phyloP scores from a whole-genome alignment of 2,113 vertebrate species.

The Fulmarus glacialis region DNA sequence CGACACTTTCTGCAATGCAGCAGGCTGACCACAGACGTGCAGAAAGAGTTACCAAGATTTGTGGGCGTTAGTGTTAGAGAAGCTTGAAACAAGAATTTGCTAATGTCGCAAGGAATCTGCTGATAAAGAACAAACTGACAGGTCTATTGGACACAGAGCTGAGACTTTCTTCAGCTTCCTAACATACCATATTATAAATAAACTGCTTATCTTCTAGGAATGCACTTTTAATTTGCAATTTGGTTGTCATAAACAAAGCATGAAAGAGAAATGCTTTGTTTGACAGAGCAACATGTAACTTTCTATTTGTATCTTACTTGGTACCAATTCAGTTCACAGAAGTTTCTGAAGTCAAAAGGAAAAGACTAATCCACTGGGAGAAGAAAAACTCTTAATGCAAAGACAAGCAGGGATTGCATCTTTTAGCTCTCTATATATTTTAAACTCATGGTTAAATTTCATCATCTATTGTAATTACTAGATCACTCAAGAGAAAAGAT shows the following conservation, averaged over 20 bases:
- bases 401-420: not conserved
- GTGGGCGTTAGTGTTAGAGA: not conserved
- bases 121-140: not conserved
- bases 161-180: not conserved
- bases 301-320: not conserved
- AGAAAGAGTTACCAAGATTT: not conserved
- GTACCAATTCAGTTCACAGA: not conserved
- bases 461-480: conserved; percentile 6
- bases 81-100: not conserved
- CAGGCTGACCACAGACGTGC: not conserved
- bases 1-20: not conserved
- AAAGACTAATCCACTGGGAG: not conserved
- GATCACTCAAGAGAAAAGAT: not conserved
- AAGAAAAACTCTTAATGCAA: conserved; percentile 7
- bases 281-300: not conserved
- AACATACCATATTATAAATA: not conserved
- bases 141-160: not conserved
- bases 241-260: not conserved
- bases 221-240: not conserved
- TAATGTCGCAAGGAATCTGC: not conserved
- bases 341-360: conserved; percentile 34
- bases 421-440: not conserved
- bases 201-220: not conserved
- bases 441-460: not conserved
- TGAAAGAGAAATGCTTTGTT: not conserved